Evolutionary conservation across 2,888 invertebrate species (phyloP).

Genomic region (Pocota personata): DNA sequence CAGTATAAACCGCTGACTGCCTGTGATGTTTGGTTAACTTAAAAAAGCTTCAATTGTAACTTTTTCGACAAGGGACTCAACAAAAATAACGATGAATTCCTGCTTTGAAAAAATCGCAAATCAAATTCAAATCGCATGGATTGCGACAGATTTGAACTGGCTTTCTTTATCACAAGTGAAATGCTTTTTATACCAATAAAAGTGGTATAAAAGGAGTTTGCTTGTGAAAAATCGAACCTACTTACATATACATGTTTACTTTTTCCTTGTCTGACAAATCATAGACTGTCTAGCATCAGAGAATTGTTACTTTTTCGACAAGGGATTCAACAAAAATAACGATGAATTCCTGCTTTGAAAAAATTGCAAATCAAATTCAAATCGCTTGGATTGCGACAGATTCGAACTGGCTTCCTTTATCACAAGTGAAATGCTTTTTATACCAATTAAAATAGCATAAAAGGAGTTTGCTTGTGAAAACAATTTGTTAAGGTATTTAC

Average conservation of each 20-base stretch:
- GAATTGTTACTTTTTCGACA: background rate
- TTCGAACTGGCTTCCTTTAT: conserved; percentile 77
- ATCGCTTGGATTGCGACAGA: no score
- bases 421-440: conserved; percentile 81
- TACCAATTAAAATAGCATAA: conserved; percentile 57
- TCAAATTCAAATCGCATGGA: background rate
- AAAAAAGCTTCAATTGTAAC: background rate
- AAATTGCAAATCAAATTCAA: background rate
- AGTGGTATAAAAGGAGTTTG: background rate
- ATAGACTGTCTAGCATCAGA: no score
- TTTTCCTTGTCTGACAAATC: no score
- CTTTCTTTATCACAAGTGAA: conserved; percentile 80
- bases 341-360: background rate
- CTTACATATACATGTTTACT: background rate
- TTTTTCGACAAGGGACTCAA: background rate
- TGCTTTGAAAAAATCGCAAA: background rate
- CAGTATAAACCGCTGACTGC: background rate
- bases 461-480: conserved; percentile 4
- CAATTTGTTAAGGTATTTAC: no score
- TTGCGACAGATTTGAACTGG: no score
- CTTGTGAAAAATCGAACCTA: background rate
- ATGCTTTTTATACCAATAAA: conserved; percentile 61
- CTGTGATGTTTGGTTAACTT: background rate
- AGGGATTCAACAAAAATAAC: background rate
- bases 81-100: background rate